phyloP scores from a whole-genome alignment of 1,140 invertebrate species.

The Acromyrmex echinatior region DNA sequence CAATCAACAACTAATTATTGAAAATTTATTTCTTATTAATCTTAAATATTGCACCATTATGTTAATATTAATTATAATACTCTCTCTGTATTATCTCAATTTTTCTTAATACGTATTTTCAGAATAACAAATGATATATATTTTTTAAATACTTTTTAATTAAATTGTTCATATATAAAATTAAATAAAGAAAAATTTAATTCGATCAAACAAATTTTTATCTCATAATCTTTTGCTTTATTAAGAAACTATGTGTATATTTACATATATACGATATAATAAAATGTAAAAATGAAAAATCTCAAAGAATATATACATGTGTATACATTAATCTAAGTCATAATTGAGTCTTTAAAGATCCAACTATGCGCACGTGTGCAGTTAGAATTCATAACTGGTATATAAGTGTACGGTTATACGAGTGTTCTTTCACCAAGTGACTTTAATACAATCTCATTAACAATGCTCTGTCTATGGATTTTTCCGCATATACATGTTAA shows the following conservation, averaged over 20 bases:
- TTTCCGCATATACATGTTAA: background rate
- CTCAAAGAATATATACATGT: background rate
- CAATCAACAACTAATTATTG: background rate
- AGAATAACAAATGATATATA: too few relatives aligned
- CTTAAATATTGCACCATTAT: background rate
- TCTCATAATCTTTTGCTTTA: conserved; percentile 1
- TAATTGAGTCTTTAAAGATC: background rate
- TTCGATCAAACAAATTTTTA: background rate
- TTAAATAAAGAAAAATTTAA: background rate
- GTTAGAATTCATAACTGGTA: background rate
- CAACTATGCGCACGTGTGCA: background rate
- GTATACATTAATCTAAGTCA: background rate
- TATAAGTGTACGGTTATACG: background rate
- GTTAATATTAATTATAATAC: conserved; percentile 18
- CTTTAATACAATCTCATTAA: background rate
- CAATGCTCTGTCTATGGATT: background rate
- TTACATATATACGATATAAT: background rate
- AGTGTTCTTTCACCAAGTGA: background rate
- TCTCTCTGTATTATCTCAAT: background rate
- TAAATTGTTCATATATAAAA: conserved; percentile 14
- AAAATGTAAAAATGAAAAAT: background rate
- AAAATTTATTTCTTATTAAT: conserved; percentile 9
- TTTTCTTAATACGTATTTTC: background rate
- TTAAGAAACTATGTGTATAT: background rate
- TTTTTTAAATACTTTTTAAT: too few relatives aligned